Evolutionary conservation across 2,797 vertebrate genomes (phyloP).

Genomic region (Periparus ater): DNA sequence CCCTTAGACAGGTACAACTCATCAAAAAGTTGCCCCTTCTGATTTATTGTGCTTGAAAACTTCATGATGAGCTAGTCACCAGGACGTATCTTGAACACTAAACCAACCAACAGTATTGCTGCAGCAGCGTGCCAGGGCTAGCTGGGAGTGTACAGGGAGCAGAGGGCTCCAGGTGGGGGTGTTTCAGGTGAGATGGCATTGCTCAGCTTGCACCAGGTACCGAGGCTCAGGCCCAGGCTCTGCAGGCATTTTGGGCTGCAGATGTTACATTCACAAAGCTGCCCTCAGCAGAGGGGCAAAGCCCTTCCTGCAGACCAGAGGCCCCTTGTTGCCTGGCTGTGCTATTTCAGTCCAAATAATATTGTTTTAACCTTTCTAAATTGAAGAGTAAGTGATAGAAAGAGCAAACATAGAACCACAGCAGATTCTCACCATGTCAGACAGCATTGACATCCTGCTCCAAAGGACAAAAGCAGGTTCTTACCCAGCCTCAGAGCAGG

Average conservation of each 20-base stretch:
- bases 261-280: neutral
- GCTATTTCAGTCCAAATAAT: slow-evolving; percentile 18
- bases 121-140: neutral
- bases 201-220: neutral
- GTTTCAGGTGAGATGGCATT: neutral
- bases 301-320: neutral
- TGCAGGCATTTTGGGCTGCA: neutral
- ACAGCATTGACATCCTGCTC: neutral
- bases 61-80: neutral
- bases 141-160: neutral
- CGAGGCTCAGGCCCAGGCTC: too few relatives aligned
- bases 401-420: neutral
- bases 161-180: neutral
- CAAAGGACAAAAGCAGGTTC: neutral
- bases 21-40: neutral
- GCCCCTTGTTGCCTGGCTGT: slow-evolving; percentile 44
- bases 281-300: neutral
- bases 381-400: neutral
- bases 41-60: neutral
- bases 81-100: neutral
- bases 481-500: neutral
- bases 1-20: neutral
- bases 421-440: neutral
- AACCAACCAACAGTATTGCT: neutral
- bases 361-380: neutral